Conservation (phyloP, 2,797 vertebrate genomes). For the Eospalax fontanierii region DNA sequence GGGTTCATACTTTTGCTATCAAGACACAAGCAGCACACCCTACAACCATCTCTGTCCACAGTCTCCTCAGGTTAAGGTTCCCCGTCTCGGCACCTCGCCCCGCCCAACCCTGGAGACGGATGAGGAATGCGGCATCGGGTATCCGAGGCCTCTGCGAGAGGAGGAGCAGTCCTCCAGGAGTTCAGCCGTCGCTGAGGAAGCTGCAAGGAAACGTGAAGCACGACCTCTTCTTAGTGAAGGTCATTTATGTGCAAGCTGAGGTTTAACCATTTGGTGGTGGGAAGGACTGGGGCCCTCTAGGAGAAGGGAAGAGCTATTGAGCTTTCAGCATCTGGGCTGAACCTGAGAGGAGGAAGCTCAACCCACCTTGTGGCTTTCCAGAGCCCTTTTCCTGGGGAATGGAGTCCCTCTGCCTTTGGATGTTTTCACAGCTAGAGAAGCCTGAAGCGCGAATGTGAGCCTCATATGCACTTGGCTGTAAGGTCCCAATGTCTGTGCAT, state of each 20-base stretch:
- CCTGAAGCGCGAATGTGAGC: neutral
- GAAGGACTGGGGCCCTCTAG: slow-evolving; percentile 44
- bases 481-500: neutral
- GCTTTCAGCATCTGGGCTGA: slow-evolving; percentile 63
- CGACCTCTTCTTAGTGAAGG: slow-evolving; percentile 84
- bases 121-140: neutral
- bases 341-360: slow-evolving; percentile 59
- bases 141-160: neutral
- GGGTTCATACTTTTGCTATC: slow-evolving; percentile 38
- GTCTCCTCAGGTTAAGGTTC: slow-evolving; percentile 7
- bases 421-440: neutral
- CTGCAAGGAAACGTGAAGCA: slow-evolving; percentile 54
- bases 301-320: neutral
- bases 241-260: slow-evolving; percentile 77
- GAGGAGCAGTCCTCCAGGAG: slow-evolving; percentile 39
- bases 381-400: slow-evolving; percentile 32
- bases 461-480: neutral
- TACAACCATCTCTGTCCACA: neutral
- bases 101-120: neutral
- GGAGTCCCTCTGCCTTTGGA: neutral
- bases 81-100: neutral
- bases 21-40: slow-evolving; percentile 15
- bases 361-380: slow-evolving; percentile 59
- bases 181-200: slow-evolving; percentile 38
- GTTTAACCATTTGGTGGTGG: slow-evolving; percentile 59